Evolutionary conservation across 1,140 invertebrate genomes (phyloP).

Genomic region (Kradibia gibbosae): DNA sequence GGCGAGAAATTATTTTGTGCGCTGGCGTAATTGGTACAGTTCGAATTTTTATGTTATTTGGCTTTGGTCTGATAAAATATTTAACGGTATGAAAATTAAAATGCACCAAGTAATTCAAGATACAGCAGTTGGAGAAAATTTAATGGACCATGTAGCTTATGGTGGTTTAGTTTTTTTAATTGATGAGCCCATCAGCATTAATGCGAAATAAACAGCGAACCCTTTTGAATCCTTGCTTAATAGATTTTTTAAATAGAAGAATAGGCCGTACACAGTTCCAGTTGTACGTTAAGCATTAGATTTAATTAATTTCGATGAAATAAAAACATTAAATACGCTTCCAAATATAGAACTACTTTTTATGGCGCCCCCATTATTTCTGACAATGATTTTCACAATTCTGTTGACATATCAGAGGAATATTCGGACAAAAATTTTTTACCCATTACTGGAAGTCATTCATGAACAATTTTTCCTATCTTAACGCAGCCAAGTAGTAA

Average conservation of each 20-base stretch:
- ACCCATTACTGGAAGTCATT: constrained; percentile 55
- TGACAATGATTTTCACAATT: constrained; percentile 44
- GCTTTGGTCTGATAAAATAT: constrained; percentile 80
- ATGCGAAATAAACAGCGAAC: constrained; percentile 53
- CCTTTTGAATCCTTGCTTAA: constrained; percentile 63
- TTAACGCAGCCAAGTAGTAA: constrained; percentile 74
- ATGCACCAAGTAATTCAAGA: constrained; percentile 72
- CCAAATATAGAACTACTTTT: constrained; percentile 75
- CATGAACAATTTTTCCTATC: constrained; percentile 60
- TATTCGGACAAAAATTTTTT: constrained; percentile 54
- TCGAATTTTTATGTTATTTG: constrained; percentile 81
- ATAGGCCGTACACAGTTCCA: constrained; percentile 74
- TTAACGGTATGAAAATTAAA: constrained; percentile 77
- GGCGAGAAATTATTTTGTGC: constrained; percentile 77
- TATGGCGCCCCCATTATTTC: constrained; percentile 53
- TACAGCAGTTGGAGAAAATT: constrained; percentile 77
- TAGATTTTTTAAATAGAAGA: constrained; percentile 58
- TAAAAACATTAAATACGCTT: constrained; percentile 71
- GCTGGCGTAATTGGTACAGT: constrained; percentile 76
- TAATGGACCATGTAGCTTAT: constrained; percentile 77
- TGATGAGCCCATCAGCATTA: constrained; percentile 73
- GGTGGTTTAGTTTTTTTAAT: constrained; percentile 58
- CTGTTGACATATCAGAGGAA: constrained; percentile 52
- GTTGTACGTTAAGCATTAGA: constrained; percentile 54
- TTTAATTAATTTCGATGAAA: constrained; percentile 60